Evolutionary conservation across 1,140 invertebrate genomes (phyloP).

Genomic region (Leptinotarsa undecemlineata): DNA sequence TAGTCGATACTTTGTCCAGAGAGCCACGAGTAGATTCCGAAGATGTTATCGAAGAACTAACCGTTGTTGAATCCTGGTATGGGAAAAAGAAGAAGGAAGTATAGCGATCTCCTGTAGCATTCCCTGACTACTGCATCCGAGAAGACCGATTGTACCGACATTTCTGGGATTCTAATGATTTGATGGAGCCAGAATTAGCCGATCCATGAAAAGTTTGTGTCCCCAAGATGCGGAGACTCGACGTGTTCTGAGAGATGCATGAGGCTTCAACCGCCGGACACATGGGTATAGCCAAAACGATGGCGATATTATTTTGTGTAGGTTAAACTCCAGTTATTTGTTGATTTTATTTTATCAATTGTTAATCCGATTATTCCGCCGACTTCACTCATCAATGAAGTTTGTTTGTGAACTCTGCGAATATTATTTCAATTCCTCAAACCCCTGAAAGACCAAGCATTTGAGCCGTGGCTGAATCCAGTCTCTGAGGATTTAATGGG

Average conservation of each 20-base stretch:
- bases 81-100: not conserved
- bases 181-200: not conserved
- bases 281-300: slow-evolving; percentile 43
- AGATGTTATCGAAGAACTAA: slow-evolving; percentile 11
- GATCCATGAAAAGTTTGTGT: slow-evolving; percentile 32
- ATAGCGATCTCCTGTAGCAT: slow-evolving; percentile 18
- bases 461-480: too few relatives aligned
- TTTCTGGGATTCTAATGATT: slow-evolving; percentile 30
- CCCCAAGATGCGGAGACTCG: slow-evolving; percentile 23
- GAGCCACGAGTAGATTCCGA: not conserved
- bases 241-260: slow-evolving; percentile 38
- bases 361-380: too few relatives aligned
- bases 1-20: slow-evolving; percentile 25
- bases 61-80: slow-evolving; percentile 10
- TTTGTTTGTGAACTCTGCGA: too few relatives aligned
- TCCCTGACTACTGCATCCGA: too few relatives aligned
- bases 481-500: too few relatives aligned
- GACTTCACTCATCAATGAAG: too few relatives aligned
- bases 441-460: too few relatives aligned
- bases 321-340: too few relatives aligned
- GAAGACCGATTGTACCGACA: slow-evolving; percentile 42
- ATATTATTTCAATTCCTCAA: too few relatives aligned
- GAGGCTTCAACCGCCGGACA: slow-evolving; percentile 40
- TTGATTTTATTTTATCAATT: too few relatives aligned
- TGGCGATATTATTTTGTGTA: too few relatives aligned